These are phyloP conservation scores for Bubalus kerabau DNA, from an alignment of 2,113 vertebrate species.

Conservation along the genomic window DNA sequence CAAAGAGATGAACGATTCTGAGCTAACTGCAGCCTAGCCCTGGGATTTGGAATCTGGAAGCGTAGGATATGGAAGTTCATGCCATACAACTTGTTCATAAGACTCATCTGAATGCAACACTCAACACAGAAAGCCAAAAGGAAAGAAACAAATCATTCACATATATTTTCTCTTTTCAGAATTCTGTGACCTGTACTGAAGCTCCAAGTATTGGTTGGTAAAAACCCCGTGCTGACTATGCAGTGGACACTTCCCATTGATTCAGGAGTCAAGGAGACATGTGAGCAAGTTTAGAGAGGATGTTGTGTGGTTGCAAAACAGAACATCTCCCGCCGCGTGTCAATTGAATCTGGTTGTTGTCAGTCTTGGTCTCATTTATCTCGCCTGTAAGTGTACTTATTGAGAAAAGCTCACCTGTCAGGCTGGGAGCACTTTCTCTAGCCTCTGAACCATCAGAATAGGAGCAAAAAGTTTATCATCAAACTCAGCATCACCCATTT, in stretches of 20 bases:
- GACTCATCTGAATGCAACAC: not conserved
- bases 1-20: not conserved
- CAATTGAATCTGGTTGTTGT: not conserved
- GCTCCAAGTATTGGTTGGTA: not conserved
- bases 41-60: not conserved
- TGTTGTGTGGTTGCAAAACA: not conserved
- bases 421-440: not conserved
- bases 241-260: not conserved
- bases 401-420: not conserved
- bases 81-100: not conserved
- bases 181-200: not conserved
- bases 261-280: not conserved
- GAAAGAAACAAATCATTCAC: not conserved
- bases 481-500: not conserved
- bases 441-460: not conserved
- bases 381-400: not conserved
- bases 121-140: not conserved
- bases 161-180: not conserved
- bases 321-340: accelerated
- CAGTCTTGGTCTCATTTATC: not conserved
- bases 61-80: accelerated
- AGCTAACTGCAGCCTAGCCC: not conserved
- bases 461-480: not conserved
- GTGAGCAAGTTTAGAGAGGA: not conserved
- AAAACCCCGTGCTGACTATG: accelerated